Conservation (phyloP, 2,113 vertebrate species). For the Taxidea taxus region DNA sequence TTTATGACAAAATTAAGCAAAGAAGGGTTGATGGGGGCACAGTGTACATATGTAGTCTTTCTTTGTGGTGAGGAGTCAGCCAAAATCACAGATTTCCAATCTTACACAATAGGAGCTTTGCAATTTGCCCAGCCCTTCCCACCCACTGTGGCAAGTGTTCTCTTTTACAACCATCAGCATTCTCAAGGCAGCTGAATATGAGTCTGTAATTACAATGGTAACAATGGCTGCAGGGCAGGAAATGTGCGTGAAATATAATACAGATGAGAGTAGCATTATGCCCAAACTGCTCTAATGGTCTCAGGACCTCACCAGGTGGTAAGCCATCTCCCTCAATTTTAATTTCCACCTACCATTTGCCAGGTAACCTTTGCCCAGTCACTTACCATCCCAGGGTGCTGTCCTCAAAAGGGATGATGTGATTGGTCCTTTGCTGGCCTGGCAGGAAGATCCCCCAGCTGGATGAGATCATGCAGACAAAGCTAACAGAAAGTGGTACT, state of each 20-base stretch:
- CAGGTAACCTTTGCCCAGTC: conserved; percentile 32
- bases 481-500: not conserved
- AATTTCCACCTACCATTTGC: conserved; percentile 35
- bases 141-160: not conserved
- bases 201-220: conserved; percentile 57
- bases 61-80: not conserved
- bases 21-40: not conserved
- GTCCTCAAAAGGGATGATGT: not conserved
- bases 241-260: conserved; percentile 40
- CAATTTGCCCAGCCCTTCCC: not conserved
- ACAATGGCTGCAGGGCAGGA: conserved; percentile 33
- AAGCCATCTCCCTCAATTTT: conserved; percentile 21
- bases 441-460: not conserved
- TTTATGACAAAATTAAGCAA: not conserved
- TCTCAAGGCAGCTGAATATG: conserved; percentile 37
- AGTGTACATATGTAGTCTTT: not conserved
- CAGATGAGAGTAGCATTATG: conserved; percentile 10
- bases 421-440: not conserved
- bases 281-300: conserved; percentile 28
- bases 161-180: conserved; percentile 45
- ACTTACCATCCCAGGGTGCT: conserved; percentile 43
- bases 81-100: conserved; percentile 30
- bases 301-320: conserved; percentile 28
- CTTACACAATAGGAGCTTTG: not conserved
- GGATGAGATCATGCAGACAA: not conserved